Percentiles rank a stretch among this genome's conserved stretches.
Evolutionary conservation across 2,888 invertebrate genomes (phyloP).

Genomic region (Notocelia uddmanniana): DNA sequence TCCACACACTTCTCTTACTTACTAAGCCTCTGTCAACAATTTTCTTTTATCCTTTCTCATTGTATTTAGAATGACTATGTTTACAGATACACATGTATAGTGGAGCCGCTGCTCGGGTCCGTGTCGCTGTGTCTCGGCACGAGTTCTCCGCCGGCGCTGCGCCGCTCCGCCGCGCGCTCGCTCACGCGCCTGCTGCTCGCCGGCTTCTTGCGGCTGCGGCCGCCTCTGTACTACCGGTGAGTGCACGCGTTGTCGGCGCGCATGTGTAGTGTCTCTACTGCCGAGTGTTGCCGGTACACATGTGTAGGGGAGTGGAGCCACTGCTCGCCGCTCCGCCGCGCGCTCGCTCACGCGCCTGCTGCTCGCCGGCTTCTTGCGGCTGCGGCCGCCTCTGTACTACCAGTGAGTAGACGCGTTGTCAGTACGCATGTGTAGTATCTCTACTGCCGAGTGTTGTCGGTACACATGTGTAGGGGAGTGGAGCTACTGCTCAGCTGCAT

Average conservation of each 20-base stretch:
- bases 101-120: conserved; percentile 87
- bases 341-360: too few species aligned
- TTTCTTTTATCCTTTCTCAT: too few species aligned
- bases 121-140: conserved; percentile 88
- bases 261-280: too few species aligned
- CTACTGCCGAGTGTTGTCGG: background rate
- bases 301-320: background rate
- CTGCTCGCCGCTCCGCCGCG: background rate
- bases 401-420: conserved; percentile 57
- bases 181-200: conserved; percentile 90
- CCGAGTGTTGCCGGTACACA: too few species aligned
- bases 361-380: conserved; percentile 76
- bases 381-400: conserved; percentile 60
- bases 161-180: conserved; percentile 88
- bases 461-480: background rate
- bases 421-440: background rate
- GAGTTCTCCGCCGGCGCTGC: conserved; percentile 80
- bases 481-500: background rate
- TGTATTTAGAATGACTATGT: too few species aligned
- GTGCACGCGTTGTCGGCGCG: conserved; percentile 8
- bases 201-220: conserved; percentile 89
- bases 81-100: conserved; percentile 88
- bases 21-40: too few species aligned
- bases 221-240: conserved; percentile 87
- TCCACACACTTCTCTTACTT: too few species aligned